Evolutionary conservation across 1,140 invertebrate species (phyloP), one percentile per base, ranked within the genome.

Genomic region (Drosophila erecta): DNA sequence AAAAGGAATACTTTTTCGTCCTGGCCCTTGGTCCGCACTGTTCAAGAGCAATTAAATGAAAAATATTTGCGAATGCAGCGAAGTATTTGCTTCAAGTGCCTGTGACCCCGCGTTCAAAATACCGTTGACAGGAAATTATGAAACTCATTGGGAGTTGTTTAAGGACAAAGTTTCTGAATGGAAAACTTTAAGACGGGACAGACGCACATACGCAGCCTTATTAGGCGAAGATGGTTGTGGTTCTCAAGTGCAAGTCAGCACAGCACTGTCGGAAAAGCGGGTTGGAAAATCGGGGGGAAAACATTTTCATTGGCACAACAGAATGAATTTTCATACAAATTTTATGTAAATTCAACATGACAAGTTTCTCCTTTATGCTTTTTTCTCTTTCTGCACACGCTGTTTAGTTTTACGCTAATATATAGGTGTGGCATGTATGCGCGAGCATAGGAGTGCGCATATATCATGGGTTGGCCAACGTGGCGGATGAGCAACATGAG

Each of bases 21-120:
- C 20, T 33, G 30, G 2, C 15, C 24, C 4, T 2, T 10, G 41
- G 35, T 51, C 37, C 41, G 12, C 67, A 53, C 67, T 58, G 41
- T 76, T 86, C 61, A 67, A 83, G 84, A 79, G 83, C 83, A 87
- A 86, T 87, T 87, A 87, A 89, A 87, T 79, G 76, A 86, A 79
- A 87, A 87, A 87, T 87, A 83, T 83, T 83, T 83, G 74, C 71
- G 65, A 71, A 79, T 83, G 83, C 79, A 83, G 64, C 65, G 41
- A 70, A 71, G 66, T 70, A 71, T 71, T 71, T 70, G 70, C 33
- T 17, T 65, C 30, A 62, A 81, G 62, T 66, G 67, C 69, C 69
- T 60, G 60, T 60, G 37, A 55, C 67, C 58, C 43, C 15, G 43
- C 67, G 35, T 11, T 37, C 38, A 10, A 81, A 62, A 61, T 47